Evolutionary conservation across 2,797 vertebrate species (phyloP).

Genomic region (Ctenosaura bakeri): DNA sequence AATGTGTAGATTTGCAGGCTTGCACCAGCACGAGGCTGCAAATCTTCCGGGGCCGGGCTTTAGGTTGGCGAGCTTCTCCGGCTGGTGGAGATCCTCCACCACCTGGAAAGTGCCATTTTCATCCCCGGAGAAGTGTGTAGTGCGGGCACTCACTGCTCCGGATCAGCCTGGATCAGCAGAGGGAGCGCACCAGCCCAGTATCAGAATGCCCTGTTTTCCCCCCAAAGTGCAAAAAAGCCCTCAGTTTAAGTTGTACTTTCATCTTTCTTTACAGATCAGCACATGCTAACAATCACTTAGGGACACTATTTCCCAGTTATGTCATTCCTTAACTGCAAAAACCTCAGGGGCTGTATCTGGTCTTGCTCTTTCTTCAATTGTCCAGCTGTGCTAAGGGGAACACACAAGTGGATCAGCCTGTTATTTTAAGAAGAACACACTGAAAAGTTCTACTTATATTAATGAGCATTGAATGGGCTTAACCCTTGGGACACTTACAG

Average conservation of each 20-base stretch:
- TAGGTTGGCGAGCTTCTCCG: too few relatives aligned
- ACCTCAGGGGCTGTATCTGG: constrained; percentile 9
- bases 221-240: too few relatives aligned
- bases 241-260: neutral
- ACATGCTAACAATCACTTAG: neutral
- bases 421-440: constrained; percentile 23
- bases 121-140: too few relatives aligned
- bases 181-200: too few relatives aligned
- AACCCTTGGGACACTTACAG: neutral
- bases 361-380: constrained; percentile 38
- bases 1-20: too few relatives aligned
- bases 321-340: neutral
- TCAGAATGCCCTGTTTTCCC: too few relatives aligned
- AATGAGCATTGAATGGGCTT: constrained; percentile 1
- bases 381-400: constrained; percentile 27
- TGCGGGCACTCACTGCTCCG: too few relatives aligned
- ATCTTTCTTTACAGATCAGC: constrained; percentile 24
- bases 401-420: constrained; percentile 39
- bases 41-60: too few relatives aligned
- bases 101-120: too few relatives aligned
- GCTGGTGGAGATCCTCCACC: too few relatives aligned
- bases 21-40: too few relatives aligned
- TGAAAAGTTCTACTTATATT: constrained; percentile 36
- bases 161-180: too few relatives aligned
- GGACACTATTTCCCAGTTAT: neutral